Conservation (phyloP, 2,888 invertebrate species). For the Taenaris catops region DNA sequence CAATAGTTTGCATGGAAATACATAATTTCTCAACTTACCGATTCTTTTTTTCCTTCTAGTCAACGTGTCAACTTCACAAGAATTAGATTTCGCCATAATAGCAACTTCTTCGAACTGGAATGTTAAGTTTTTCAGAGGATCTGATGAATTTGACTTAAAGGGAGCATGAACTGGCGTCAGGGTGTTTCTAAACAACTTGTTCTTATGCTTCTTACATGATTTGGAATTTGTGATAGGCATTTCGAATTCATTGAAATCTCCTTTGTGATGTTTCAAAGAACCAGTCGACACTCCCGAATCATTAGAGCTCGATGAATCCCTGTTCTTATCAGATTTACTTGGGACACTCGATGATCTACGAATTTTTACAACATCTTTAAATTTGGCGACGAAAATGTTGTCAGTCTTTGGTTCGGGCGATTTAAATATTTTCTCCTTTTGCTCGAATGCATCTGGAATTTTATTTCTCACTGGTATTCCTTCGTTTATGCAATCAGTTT, state of each 20-base stretch:
- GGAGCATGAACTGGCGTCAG: slow-evolving; percentile 72
- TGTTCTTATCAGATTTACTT: slow-evolving; percentile 83
- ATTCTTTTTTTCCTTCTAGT: slow-evolving; percentile 71
- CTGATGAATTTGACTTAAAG: slow-evolving; percentile 82
- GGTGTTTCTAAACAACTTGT: slow-evolving; percentile 63
- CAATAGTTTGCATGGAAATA: too few species aligned
- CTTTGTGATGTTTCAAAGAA: slow-evolving; percentile 81
- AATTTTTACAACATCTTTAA: slow-evolving; percentile 80
- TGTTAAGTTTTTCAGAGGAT: slow-evolving; percentile 81
- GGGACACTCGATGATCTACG: slow-evolving; percentile 84
- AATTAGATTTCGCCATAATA: slow-evolving; percentile 80
- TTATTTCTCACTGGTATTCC: slow-evolving; percentile 35
- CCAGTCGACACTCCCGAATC: slow-evolving; percentile 87
- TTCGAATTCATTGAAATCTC: slow-evolving; percentile 82
- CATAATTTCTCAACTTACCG: slow-evolving; percentile 41
- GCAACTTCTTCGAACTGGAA: slow-evolving; percentile 83
- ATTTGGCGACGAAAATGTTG: slow-evolving; percentile 58
- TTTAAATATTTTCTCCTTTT: slow-evolving; percentile 57
- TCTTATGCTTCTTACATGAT: slow-evolving; percentile 65
- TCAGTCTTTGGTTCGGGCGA: slow-evolving; percentile 64
- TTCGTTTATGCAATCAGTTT: slow-evolving; percentile 59
- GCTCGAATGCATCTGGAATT: slow-evolving; percentile 36
- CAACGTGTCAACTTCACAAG: slow-evolving; percentile 82
- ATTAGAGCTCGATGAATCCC: slow-evolving; percentile 88
- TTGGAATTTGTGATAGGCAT: slow-evolving; percentile 71